Base-by-base conservation (phyloP, 2,797 vertebrate species). In the Vultur gryphus region DNA sequence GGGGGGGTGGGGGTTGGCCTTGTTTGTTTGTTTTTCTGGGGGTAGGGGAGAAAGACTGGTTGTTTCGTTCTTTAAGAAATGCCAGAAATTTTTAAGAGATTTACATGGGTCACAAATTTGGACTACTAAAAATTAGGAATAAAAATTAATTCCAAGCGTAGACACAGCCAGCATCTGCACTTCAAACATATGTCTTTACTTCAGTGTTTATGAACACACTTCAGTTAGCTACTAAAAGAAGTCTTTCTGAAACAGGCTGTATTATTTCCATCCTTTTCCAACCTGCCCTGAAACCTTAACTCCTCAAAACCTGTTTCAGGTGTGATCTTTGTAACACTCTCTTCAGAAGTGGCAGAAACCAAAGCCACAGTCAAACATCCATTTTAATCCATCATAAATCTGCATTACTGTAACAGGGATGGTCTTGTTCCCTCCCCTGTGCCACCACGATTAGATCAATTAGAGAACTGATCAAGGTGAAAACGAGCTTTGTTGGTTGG, bases 1-100 rank as follows among this genome's bases (percentile, higher is more conserved):
- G 13, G 3, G 7, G 3, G 13, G 0, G 2, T 6, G 2, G 13
- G 0, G 2, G 16, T 49, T 62, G 41, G 39, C 14, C n/a, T 57
- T 44, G 7, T n/a, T 80, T 70, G 6, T 7, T 52, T 78, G 9
- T 54, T 84, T 82, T 82, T 31, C 26, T 69, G 16, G 13, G 2
- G 5, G 4, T 3, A 67, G 9, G 4, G 26, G 13, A 0, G 13
- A 89, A 81, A n/a, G 17, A 8, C 58, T 57, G 23, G 8, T 55
- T 37, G 37, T 37, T 37, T 62, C 39, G 11, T 58, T 88, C 37
- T 71, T 80, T 43, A 46, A 83, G 35, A 89, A 71, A 46, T 29
- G 14, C 2, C n/a, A 64, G 28, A 70, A 49, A 19, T 51, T 51
- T 76, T 48, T 1, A 43, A 55, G 28, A n/a, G 13, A 64, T 51